These are phyloP conservation scores for Macaria liturata DNA, from an alignment of 2,888 invertebrate genomes.

Conservation along the genomic window DNA sequence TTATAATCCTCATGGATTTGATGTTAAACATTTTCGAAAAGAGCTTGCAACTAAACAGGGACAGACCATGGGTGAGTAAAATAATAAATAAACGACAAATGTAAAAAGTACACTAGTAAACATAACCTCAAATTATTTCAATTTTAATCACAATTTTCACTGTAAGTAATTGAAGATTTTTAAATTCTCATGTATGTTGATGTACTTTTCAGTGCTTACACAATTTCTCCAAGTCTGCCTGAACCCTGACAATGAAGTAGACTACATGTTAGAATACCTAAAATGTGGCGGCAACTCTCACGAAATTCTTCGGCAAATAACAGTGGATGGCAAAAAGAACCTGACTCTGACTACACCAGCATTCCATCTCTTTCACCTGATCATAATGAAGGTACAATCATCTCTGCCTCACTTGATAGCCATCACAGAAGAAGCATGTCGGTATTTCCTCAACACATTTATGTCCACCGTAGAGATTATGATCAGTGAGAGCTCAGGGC, in stretches of 20 bases:
- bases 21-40: constrained; percentile 84
- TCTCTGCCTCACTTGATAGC: constrained; percentile 83
- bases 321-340: constrained; percentile 84
- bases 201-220: constrained; percentile 76
- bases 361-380: constrained; percentile 85
- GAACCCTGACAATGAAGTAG: constrained; percentile 69
- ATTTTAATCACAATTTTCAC: no score
- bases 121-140: constrained; percentile 3
- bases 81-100: background rate
- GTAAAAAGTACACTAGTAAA: background rate
- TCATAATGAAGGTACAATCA: constrained; percentile 86
- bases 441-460: constrained; percentile 87
- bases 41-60: constrained; percentile 77
- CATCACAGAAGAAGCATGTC: constrained; percentile 86
- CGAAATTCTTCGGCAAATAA: constrained; percentile 86
- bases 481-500: constrained; percentile 85
- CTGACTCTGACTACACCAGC: constrained; percentile 82
- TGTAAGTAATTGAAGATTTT: no score
- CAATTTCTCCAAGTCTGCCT: constrained; percentile 85
- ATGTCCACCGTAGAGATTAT: constrained; percentile 86
- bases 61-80: constrained; percentile 79
- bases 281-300: constrained; percentile 87
- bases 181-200: no score
- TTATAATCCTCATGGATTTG: constrained; percentile 65
- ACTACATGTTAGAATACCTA: constrained; percentile 85